Evolutionary conservation across 2,113 vertebrate species (phyloP), one percentile per base, ranked within the genome.

Genomic region (Caracal caracal): DNA sequence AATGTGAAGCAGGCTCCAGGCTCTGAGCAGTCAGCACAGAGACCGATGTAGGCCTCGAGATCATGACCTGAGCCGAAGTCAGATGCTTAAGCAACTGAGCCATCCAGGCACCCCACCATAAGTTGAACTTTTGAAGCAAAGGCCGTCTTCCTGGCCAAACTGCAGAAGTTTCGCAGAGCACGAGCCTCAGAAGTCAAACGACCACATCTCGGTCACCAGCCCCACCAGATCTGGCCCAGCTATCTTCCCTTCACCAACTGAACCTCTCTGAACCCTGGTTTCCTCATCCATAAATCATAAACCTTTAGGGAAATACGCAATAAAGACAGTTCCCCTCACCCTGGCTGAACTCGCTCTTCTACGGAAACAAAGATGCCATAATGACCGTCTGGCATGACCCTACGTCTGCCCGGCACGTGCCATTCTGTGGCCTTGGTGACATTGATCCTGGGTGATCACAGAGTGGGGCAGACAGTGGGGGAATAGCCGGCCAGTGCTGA

Each of bases 71-170:
- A 59, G 56, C 56, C 2, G 7, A 59, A 9, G 56, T 59, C 56
- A 22, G 56, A 59, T 9, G 56, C 20, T 9, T 59, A 59, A 59
- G 2, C 7, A 20, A 59, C 20, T 22, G 56, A 59, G 56, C 56
- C 20, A 20, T 20, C 20, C 13, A 3, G 53, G 17, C 19, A 5
- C 56, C 56, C 56, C 56, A 88, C 24, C 53, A 26, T 43, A 19
- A 59, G 24, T 0, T 84, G 9, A 70, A 40, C 82, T 90, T 87
- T 40, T 89, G n/a, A 93, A 96, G 95, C 73, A 79, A 76, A 75
- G 17, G 3, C 4, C 85, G 5, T 51, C 92, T 95, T 84, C 90
- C 68, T 85, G 51, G 15, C 2, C 30, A 26, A 82, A 71, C 8
- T 22, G 11, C 37, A n/a, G 19, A 82, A 89, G 51, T 78, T 37